phyloP scores from a whole-genome alignment of 2,113 vertebrate genomes.

The Engraulis encrasicolus region DNA sequence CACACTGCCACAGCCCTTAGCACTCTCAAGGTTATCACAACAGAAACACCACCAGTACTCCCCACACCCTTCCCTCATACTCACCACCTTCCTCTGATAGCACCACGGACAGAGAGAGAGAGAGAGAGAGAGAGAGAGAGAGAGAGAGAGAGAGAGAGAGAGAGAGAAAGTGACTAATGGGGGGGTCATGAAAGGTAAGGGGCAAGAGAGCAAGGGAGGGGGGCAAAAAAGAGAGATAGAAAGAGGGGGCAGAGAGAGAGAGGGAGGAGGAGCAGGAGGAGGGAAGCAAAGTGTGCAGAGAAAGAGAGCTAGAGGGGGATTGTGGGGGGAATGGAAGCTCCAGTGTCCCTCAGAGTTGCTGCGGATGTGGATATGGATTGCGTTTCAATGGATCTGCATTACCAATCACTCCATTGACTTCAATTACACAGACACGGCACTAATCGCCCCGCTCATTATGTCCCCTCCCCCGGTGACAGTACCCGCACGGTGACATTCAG shows the following conservation, averaged over 20 bases:
- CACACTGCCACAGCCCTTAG: neutral
- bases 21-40: constrained; percentile 20
- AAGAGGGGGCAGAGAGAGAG: too few relatives aligned
- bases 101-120: neutral
- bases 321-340: constrained; percentile 11
- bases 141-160: neutral
- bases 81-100: neutral
- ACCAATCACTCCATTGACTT: constrained; percentile 41
- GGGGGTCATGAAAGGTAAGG: too few relatives aligned
- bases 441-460: constrained; percentile 46
- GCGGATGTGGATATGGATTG: constrained; percentile 19
- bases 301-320: neutral
- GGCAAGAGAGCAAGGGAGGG: too few relatives aligned
- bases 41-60: neutral
- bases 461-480: constrained; percentile 24
- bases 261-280: too few relatives aligned
- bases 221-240: too few relatives aligned
- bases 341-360: neutral
- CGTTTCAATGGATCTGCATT: constrained; percentile 41
- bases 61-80: neutral
- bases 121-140: neutral
- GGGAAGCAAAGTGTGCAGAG: too few relatives aligned
- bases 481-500: constrained; percentile 38
- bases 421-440: constrained; percentile 24
- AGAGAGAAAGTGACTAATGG: too few relatives aligned